These are phyloP conservation scores for Drosophila micromelanica DNA, from an alignment of 1,140 invertebrate genomes.

Conservation along the genomic window DNA sequence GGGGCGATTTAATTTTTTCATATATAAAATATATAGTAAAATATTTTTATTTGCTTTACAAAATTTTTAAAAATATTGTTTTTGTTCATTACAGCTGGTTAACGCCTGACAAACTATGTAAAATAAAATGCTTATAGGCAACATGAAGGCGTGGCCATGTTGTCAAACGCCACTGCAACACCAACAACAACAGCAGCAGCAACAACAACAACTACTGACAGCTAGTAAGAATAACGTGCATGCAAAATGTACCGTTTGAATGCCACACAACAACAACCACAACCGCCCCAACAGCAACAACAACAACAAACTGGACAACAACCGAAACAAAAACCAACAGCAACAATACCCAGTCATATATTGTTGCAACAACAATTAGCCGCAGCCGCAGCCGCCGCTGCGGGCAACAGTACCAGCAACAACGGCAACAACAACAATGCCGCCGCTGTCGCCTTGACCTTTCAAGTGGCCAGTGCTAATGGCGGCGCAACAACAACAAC, in stretches of 20 bases:
- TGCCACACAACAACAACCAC: conserved; percentile 66
- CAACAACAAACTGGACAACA: conserved; percentile 44
- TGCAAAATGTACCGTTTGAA: conserved; percentile 80
- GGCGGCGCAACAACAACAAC: conserved; percentile 52
- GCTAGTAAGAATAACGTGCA: conserved; percentile 43
- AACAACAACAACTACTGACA: conserved; percentile 43
- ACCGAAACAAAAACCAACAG: conserved; percentile 43
- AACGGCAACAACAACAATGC: conserved; percentile 48
- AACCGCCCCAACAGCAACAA: conserved; percentile 45
- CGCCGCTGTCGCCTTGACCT: conserved; percentile 51
- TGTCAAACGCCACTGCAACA: conserved; percentile 49
- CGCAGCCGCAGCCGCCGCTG: conserved; percentile 63
- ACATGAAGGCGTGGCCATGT: conserved; percentile 72
- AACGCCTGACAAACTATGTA: conserved; percentile 49
- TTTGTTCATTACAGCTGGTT: conserved; percentile 12
- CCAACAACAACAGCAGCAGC: too few relatives aligned
- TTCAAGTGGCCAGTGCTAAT: conserved; percentile 62
- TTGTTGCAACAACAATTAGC: conserved; percentile 77
- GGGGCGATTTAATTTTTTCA: conserved; percentile 84
- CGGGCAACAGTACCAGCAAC: conserved; percentile 34
- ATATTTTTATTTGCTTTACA: background rate
- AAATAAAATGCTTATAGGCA: conserved; percentile 62
- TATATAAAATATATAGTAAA: too few relatives aligned
- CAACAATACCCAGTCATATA: conserved; percentile 73
- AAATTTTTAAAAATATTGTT: background rate